Base-by-base conservation (phyloP, 92 coral and sea anemone genomes). In the Parazoanthus darwini region DNA sequence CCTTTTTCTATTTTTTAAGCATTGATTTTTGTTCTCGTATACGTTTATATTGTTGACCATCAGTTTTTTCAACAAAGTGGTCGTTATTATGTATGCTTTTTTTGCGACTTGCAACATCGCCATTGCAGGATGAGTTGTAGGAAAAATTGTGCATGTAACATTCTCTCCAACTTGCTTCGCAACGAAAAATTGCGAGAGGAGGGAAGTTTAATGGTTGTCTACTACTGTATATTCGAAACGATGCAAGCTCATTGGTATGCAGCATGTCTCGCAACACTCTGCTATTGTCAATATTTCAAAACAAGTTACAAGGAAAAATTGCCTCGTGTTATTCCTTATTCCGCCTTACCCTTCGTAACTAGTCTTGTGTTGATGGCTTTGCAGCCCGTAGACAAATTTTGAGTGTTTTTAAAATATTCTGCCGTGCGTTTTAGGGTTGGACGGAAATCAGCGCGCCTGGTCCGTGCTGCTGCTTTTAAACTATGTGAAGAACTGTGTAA, bases 391-490 rank as follows among this genome's bases (percentile, higher is more conserved):
- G 29, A 51, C 37, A 59, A 20, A 37, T 25, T 18, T 14, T 15
- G 20, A 16, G 38, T 67, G 77, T 78, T 16, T 20, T 43, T 23
- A 16, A 11, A 65, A 5, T 79, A 29, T 23, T 82, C 46, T 14
- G 8, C 59, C 43, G 23, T 87, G 14, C 43, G 59, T 75, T 29
- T 9, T 83, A 97, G 99, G 99, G 90, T 97, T 90, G 99, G 99
- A 46, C 98, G 98, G 54, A 97, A 94, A 74, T 97, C 99, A 75
- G 98, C 99, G 13, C 95, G 99, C 1, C 88, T 97, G 86, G 98
- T 97, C 29, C 95, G 99, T 33, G 99, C 99, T 35, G 99, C 99
- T 9, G 99, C 99, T 51, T 91, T 97, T 91, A 97, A 97, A 86
- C 94, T 97, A 10, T 92, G 98, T n/a, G 94, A 94, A 68, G 99